These are phyloP conservation scores for Rhagoletis pomonella DNA, from an alignment of 1,140 invertebrate species.

Conservation along the genomic window DNA sequence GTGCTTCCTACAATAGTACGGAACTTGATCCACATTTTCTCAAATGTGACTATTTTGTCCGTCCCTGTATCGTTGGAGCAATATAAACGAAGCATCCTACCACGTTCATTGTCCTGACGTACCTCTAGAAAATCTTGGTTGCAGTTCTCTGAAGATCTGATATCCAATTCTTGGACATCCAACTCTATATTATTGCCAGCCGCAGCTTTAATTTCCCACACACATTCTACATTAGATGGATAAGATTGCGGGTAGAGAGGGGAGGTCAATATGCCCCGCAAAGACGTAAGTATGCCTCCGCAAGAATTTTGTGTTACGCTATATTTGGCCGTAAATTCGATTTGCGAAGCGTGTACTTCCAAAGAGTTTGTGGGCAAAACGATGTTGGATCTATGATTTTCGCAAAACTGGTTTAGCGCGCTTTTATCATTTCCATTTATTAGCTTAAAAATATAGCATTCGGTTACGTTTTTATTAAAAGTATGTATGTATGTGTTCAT, in stretches of 20 bases:
- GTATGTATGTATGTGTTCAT: too few species aligned
- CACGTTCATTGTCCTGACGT: slow-evolving; percentile 78
- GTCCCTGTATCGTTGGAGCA: slow-evolving; percentile 81
- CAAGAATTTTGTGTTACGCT: slow-evolving; percentile 76
- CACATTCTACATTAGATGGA: slow-evolving; percentile 83
- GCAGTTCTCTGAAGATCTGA: slow-evolving; percentile 83
- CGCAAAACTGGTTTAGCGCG: slow-evolving; percentile 56
- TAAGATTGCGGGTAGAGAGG: slow-evolving; percentile 88
- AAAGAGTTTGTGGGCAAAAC: slow-evolving; percentile 61
- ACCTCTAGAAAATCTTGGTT: slow-evolving; percentile 91
- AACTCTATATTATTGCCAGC: slow-evolving; percentile 81
- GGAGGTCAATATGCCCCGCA: slow-evolving; percentile 81
- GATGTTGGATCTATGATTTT: slow-evolving; percentile 60
- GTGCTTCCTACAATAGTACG: slow-evolving; percentile 80
- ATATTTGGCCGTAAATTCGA: slow-evolving; percentile 62
- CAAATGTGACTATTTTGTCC: slow-evolving; percentile 75
- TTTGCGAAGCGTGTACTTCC: slow-evolving; percentile 56
- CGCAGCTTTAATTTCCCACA: slow-evolving; percentile 82
- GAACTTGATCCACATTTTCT: slow-evolving; percentile 88
- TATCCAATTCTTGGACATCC: slow-evolving; percentile 80
- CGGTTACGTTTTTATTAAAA: too few species aligned
- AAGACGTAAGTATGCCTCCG: slow-evolving; percentile 81
- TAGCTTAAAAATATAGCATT: background rate
- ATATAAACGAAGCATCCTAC: slow-evolving; percentile 79
- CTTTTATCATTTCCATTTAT: slow-evolving; percentile 30